Evolutionary conservation across 2,113 vertebrate genomes (phyloP).

Genomic region (Tenrec ecaudatus): DNA sequence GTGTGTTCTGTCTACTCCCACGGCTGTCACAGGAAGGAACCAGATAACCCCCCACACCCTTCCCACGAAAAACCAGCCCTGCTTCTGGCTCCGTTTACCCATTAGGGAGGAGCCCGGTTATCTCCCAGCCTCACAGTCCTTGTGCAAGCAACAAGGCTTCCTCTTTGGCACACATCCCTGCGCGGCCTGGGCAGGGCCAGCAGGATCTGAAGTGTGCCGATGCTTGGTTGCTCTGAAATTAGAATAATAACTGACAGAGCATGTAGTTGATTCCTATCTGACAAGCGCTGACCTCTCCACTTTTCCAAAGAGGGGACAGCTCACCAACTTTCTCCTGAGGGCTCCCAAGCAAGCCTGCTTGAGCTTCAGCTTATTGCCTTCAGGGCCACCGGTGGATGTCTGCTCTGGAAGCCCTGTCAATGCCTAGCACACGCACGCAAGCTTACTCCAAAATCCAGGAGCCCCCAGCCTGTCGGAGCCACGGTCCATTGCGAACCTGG

Average conservation of each 20-base stretch:
- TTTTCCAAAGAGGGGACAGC: neutral
- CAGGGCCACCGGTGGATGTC: rapidly evolving
- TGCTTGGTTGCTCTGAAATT: neutral
- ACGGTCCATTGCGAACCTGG: neutral
- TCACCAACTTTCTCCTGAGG: neutral
- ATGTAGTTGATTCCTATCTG: neutral
- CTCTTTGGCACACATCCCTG: neutral
- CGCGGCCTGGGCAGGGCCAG: neutral
- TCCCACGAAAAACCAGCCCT: neutral
- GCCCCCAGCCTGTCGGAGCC: neutral
- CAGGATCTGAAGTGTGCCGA: neutral
- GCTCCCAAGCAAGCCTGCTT: rapidly evolving
- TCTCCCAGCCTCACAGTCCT: neutral
- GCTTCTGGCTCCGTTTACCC: neutral
- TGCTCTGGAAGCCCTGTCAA: neutral
- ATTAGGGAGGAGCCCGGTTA: neutral
- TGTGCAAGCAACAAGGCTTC: neutral
- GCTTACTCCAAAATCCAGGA: neutral
- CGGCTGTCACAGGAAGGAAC: slow-evolving; percentile 21
- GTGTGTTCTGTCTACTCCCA: neutral
- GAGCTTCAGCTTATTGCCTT: neutral
- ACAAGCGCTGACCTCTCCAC: neutral
- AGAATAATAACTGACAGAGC: neutral
- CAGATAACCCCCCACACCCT: neutral
- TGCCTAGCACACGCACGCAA: neutral